A percentile compares a stretch with the other conserved stretches of the same genome.
phyloP scores from a whole-genome alignment of 2,113 vertebrate species.

The Pterocles burchelli region DNA sequence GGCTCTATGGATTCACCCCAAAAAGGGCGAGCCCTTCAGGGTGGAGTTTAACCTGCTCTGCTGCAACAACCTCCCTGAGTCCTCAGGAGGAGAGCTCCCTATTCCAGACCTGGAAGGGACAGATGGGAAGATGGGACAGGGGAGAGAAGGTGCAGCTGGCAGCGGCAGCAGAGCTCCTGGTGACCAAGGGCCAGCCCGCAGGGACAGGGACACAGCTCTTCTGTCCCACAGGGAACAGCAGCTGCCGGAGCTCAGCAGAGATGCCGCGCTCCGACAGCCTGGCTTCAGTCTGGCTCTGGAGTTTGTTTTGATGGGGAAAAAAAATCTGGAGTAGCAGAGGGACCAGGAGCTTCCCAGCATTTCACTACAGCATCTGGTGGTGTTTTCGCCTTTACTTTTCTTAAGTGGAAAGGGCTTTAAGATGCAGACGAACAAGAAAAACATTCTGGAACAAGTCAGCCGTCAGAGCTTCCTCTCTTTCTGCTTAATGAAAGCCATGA shows the following conservation, averaged over 20 bases:
- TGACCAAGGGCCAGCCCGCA: background rate
- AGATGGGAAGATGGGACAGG: background rate
- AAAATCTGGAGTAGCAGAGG: background rate
- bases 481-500: slow-evolving; percentile 53
- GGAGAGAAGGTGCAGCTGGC: background rate
- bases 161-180: background rate
- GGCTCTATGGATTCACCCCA: background rate
- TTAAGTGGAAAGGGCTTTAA: slow-evolving; percentile 19
- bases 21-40: background rate
- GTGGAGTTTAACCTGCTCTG: background rate
- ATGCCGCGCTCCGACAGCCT: background rate
- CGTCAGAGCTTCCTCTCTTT: slow-evolving; percentile 30
- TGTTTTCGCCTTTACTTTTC: background rate
- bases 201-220: background rate
- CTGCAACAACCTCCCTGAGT: background rate
- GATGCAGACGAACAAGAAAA: slow-evolving; percentile 29
- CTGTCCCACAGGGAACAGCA: background rate
- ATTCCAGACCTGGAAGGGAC: background rate
- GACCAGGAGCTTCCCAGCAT: background rate
- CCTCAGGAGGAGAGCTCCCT: background rate
- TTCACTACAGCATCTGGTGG: slow-evolving; percentile 20
- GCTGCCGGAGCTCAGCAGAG: background rate
- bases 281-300: background rate
- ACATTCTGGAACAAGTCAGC: background rate
- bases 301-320: background rate